Conservation (phyloP, 2,797 vertebrate genomes). For the Cichlasoma orientale region DNA sequence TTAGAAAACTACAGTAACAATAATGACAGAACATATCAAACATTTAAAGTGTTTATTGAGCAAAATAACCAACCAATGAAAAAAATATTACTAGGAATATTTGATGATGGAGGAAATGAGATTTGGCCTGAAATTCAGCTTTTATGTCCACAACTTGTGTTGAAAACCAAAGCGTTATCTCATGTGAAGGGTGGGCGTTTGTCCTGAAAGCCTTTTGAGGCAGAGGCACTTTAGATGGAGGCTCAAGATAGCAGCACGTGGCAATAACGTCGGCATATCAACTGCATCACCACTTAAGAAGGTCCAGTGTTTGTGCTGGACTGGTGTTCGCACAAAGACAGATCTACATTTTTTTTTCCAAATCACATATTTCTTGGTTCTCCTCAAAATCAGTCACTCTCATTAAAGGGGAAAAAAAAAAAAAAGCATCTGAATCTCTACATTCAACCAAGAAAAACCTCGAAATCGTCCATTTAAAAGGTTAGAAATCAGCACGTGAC, state of each 20-base stretch:
- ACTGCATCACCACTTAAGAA: neutral
- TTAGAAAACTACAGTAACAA: neutral
- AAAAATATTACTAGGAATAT: neutral
- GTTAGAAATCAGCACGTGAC: neutral
- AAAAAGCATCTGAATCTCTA: slow-evolving; percentile 20
- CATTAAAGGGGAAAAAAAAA: neutral
- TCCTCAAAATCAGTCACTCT: slow-evolving; percentile 40
- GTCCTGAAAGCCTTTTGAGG: slow-evolving; percentile 53
- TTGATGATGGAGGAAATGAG: neutral
- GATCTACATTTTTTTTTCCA: neutral
- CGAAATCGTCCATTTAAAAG: neutral
- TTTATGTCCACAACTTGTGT: neutral
- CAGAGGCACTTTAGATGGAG: slow-evolving; percentile 69
- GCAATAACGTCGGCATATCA: slow-evolving; percentile 11
- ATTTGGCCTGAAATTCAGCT: slow-evolving; percentile 6
- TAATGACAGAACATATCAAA: neutral
- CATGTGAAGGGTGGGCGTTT: slow-evolving; percentile 19
- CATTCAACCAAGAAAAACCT: slow-evolving; percentile 32
- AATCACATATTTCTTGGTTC: slow-evolving; percentile 45
- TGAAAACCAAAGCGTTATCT: neutral
- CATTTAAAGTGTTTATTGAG: slow-evolving; percentile 68
- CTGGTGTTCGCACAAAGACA: neutral
- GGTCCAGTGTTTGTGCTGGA: neutral
- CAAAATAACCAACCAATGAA: slow-evolving; percentile 47
- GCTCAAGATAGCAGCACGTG: slow-evolving; percentile 45